phyloP scores from a whole-genome alignment of 1,140 invertebrate species.

The Argopecten irradians region DNA sequence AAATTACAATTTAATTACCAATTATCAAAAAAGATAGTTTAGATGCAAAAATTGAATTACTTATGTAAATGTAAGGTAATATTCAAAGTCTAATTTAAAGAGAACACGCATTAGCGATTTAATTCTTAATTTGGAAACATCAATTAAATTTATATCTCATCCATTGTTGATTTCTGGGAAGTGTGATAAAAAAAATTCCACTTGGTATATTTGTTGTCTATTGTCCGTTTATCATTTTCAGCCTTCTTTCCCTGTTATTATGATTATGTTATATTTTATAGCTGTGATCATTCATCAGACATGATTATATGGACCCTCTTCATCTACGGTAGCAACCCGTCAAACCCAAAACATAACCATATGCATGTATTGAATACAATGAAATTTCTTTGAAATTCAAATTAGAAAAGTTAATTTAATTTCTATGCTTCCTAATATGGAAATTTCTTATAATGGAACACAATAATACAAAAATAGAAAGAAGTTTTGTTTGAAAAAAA shows the following conservation, averaged over 20 bases:
- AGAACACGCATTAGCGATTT: too few relatives aligned
- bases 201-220: background rate
- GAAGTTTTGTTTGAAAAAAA: too few relatives aligned
- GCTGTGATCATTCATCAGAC: background rate
- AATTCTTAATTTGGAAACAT: background rate
- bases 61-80: background rate
- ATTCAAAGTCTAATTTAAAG: background rate
- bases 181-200: background rate
- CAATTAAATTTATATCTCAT: too few relatives aligned
- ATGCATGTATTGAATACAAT: too few relatives aligned
- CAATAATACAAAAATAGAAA: too few relatives aligned
- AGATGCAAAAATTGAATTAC: background rate
- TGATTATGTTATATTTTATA: conserved; percentile 24
- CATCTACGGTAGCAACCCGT: background rate
- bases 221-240: conserved; percentile 18
- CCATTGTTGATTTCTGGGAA: background rate
- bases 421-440: too few relatives aligned
- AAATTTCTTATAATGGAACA: too few relatives aligned
- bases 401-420: too few relatives aligned
- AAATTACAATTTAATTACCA: background rate
- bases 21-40: background rate
- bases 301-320: background rate
- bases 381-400: too few relatives aligned
- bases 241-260: conserved; percentile 1
- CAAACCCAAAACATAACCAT: too few relatives aligned